Conservation (phyloP, 2,888 invertebrate species). For the Globia sparganii region DNA sequence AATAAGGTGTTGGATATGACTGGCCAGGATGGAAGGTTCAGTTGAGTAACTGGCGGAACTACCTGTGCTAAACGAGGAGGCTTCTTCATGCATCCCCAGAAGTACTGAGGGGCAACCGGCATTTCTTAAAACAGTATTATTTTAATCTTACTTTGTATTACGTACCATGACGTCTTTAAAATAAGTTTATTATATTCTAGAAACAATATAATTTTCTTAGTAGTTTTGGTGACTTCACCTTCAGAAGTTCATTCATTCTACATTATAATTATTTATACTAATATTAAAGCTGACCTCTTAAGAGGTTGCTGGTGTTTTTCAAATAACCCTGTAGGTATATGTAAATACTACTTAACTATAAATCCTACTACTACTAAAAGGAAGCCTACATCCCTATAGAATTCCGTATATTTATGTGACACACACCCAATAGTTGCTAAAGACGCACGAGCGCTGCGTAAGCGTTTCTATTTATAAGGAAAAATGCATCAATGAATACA, state of each 20-base stretch:
- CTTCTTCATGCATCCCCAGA: too few relatives aligned
- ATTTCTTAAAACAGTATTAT: not conserved
- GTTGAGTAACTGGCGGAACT: too few relatives aligned
- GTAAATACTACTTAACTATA: not conserved
- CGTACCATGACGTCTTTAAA: not conserved
- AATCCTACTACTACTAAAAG: slow-evolving; percentile 7
- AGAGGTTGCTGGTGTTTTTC: too few relatives aligned
- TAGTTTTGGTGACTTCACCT: not conserved
- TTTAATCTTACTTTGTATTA: not conserved
- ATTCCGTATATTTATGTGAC: slow-evolving; percentile 42
- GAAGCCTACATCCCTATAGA: slow-evolving; percentile 19
- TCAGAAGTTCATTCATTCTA: not conserved
- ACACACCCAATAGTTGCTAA: not conserved
- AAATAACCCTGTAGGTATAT: too few relatives aligned
- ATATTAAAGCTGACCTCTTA: too few relatives aligned
- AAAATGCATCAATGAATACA: slow-evolving; percentile 23
- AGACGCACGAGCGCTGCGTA: slow-evolving; percentile 20
- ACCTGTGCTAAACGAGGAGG: too few relatives aligned
- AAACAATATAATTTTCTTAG: not conserved
- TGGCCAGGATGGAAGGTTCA: too few relatives aligned
- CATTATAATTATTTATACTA: too few relatives aligned
- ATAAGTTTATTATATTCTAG: not conserved
- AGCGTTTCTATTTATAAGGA: slow-evolving; percentile 23
- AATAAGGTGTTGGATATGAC: too few relatives aligned
- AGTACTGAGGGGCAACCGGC: not conserved